Evolutionary conservation across 2,113 vertebrate genomes (phyloP), one percentile per base, ranked within the genome.

Genomic region (Hydropotes inermis): DNA sequence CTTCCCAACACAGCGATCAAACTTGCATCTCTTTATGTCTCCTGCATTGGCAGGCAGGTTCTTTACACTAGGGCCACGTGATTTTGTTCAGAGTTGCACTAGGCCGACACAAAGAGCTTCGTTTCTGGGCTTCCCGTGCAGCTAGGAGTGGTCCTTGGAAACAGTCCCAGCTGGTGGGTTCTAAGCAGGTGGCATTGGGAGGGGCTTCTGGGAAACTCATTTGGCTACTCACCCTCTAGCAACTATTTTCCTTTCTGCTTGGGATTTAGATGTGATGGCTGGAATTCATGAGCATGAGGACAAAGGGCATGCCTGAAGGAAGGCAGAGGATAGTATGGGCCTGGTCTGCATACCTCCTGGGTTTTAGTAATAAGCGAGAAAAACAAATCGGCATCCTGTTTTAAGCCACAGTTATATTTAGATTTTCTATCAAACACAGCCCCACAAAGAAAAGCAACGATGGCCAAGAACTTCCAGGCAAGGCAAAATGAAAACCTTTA

Each of bases 41-140:
- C 67, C 67, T 23, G 67, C n/a, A 13, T 70, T 2, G 2, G n/a
- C 67, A 39, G 67, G 67, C 17, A 0, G 67, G n/a, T 3, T 23
- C 67, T 70, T 70, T 23, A 70, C 64, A 3, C n/a, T 36, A 39
- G n/a, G 0, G 5, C n/a, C 10, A 4, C 19, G 5, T 0, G 10
- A 4, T 39, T 91, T 93, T 92, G 43, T 79, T 57, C 70, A 82
- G 55, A 36, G 54, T 12, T 60, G 33, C 13, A 4, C 11, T 6
- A 2, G 13, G 17, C 14, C 45, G 21, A 43, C 70, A 33, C 3
- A 9, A 60, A 93, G 6, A 23, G 15, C 25, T 67, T 1, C 1
- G 0, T 52, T 55, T 45, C 84, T 82, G 14, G 57, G 87, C 52
- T 28, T 50, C 61, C 27, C 27, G 23, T 52, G 61, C 6, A 15